Percentiles rank a stretch among this genome's conserved stretches.
These are phyloP conservation scores for Aramus guarauna DNA, from an alignment of 2,113 vertebrate species.

Conservation along the genomic window DNA sequence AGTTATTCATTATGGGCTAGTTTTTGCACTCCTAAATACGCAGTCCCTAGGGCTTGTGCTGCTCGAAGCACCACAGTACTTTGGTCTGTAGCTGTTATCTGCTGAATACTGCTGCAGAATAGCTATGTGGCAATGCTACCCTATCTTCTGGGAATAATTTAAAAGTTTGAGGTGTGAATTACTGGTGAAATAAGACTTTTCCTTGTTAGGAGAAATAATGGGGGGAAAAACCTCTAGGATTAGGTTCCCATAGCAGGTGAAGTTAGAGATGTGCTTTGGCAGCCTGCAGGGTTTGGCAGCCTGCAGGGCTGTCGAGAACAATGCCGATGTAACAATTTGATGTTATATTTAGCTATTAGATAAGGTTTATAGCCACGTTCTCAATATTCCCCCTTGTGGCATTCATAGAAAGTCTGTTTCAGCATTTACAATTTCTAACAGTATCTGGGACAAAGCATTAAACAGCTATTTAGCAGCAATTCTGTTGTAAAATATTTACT, in stretches of 20 bases:
- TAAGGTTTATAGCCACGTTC: background rate
- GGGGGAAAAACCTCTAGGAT: background rate
- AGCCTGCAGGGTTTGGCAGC: background rate
- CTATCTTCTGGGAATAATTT: accelerated
- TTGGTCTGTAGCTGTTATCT: accelerated
- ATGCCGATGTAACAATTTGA: accelerated
- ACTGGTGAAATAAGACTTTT: background rate
- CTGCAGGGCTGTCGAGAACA: background rate
- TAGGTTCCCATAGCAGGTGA: background rate
- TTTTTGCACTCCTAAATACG: accelerated
- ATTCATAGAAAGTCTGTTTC: background rate
- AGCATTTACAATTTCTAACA: background rate
- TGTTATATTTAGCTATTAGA: background rate
- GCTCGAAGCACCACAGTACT: accelerated
- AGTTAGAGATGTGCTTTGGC: background rate
- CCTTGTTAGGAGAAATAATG: background rate
- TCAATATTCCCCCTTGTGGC: background rate
- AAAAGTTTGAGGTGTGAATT: accelerated
- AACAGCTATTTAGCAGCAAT: background rate
- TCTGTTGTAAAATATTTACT: background rate
- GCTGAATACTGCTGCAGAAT: background rate
- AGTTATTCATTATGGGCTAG: background rate
- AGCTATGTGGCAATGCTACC: accelerated
- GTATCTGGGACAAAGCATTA: background rate
- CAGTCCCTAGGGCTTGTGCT: background rate